Base-by-base conservation (phyloP, 2,113 vertebrate species). In the Sula dactylatra region DNA sequence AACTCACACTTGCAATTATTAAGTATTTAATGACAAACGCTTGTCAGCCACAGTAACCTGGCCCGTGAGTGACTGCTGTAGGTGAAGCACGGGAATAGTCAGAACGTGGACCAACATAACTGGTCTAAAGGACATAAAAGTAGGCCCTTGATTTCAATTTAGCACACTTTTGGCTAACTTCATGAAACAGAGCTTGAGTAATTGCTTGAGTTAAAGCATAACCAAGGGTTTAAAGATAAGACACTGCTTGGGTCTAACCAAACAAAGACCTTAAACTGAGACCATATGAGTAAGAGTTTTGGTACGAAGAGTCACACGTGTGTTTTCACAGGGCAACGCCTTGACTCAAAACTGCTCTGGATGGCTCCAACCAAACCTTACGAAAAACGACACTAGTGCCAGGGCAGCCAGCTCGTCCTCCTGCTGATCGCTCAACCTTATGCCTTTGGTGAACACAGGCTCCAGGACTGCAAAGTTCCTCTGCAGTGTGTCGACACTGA, bases 231-330 rank as follows among this genome's bases (percentile, higher is more conserved):
- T 88, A 66, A 66, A 94, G 67, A 70, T 65, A 93, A 81, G 74
- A 76, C 61, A 29, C 11, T 32, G 52, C 70, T 64, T 25, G 38
- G 87, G 71, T 32, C 61, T 87, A 91, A 59, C 18, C 87, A 95
- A 92, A 72, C 76, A 86, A 83, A 92, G 50, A 32, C 34, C 36
- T 93, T 74, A 29, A 52, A 95, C 6, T 40, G 77, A 93, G 96
- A 83, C 36, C 16, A 1, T 3, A 6, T 19, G 69, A 91, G 36
- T 13, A 80, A 58, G 58, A 61, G 76, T n/a, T 83, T 8, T 38
- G 82, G 71, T 47, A 77, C 34, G 86, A 78, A 67, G n/a, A 44
- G 59, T 24, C 82, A 56, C 4, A 6, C 1, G 3, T 13, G 15
- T 7, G 42, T 10, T 66, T 71, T 61, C 3, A 7, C 59, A 74